Base-by-base conservation (phyloP, 2,888 invertebrate species). In the Girardia tigrina region DNA sequence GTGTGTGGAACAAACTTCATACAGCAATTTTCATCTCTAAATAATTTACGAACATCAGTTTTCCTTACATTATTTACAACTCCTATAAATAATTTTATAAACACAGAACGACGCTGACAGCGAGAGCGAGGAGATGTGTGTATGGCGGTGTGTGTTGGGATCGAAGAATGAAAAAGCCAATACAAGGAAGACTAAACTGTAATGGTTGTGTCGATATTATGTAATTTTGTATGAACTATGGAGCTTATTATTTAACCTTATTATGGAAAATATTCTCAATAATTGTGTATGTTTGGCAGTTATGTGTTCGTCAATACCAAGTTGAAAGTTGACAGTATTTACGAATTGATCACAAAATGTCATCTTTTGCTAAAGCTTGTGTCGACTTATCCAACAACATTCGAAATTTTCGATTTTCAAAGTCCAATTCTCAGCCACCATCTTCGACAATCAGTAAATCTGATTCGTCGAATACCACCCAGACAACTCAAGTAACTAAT, bases 361-460 rank as follows among this genome's bases (percentile, higher is more conserved):
- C 76, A 2, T 76, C 77, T 26, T 77, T 77, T 23, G 71, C 77
- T 36, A 80, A 81, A 75, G 84, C 83, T 4, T 84, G 82, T 78
- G 80, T 82, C 80, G 84, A 84, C 78, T 79, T 84, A 78, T 82
- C 83, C 28, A 83, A 83, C 79, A 83, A 82, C 70, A 81, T 83
- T 75, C 80, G 82, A 42, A 83, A 83, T 70, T 74, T 74, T 56
- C 42, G 74, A 56, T 74, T 74, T 56, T 74, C 74, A n/a, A 74
- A 74, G 56, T 73, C 73, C 14, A 28, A 29, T 29, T 36, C 73
- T 29, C 73, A 28, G 20, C 70, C 70, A n/a, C 8, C 8, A 8
- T 14, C 29, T 4, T 28, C 29, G 12, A 8, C 36, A 4, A 73
- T 26, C 29, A 28, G 20, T 12, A 28, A 28, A 8, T 16, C 73